Evolutionary conservation across 1,140 invertebrate species (phyloP).

Genomic region (Aphelenchoides fujianensis): DNA sequence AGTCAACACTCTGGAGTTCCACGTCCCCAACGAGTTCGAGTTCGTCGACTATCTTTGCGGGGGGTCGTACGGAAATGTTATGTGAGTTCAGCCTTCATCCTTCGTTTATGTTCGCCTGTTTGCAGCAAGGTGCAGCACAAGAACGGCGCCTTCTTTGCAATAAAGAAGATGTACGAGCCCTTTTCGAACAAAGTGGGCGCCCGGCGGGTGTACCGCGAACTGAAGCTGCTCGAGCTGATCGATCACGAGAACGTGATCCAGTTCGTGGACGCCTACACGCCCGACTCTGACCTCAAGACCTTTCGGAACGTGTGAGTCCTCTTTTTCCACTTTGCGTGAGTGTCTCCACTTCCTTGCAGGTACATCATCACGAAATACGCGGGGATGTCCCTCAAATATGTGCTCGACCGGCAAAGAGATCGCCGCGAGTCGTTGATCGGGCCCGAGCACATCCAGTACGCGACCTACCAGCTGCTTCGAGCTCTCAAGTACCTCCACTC

Average conservation of each 20-base stretch:
- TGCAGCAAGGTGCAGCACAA: slow-evolving; percentile 46
- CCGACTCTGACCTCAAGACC: slow-evolving; percentile 34
- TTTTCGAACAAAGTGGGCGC: slow-evolving; percentile 48
- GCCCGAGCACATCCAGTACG: slow-evolving; percentile 55
- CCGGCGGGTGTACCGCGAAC: slow-evolving; percentile 55
- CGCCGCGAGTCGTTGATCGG: slow-evolving; percentile 34
- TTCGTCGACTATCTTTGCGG: slow-evolving; percentile 55
- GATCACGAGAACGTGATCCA: slow-evolving; percentile 58
- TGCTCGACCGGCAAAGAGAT: slow-evolving; percentile 48
- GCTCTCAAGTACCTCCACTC: slow-evolving; percentile 61
- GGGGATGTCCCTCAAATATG: slow-evolving; percentile 46
- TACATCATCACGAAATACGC: slow-evolving; percentile 60
- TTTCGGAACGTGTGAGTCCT: slow-evolving; percentile 57
- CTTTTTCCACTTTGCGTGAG: slow-evolving; percentile 7
- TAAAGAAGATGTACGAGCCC: slow-evolving; percentile 57
- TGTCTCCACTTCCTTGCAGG: slow-evolving; percentile 40
- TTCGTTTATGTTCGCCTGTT: slow-evolving; percentile 23
- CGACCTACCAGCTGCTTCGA: slow-evolving; percentile 57
- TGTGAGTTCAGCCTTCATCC: slow-evolving; percentile 45
- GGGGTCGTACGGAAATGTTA: slow-evolving; percentile 61
- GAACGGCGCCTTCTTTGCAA: slow-evolving; percentile 45
- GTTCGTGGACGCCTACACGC: slow-evolving; percentile 59
- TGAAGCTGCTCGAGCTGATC: slow-evolving; percentile 57
- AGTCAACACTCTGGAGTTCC: slow-evolving; percentile 50
- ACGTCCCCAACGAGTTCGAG: slow-evolving; percentile 46